phyloP scores from a whole-genome alignment of 2,113 vertebrate species.

The Pipa parva region DNA sequence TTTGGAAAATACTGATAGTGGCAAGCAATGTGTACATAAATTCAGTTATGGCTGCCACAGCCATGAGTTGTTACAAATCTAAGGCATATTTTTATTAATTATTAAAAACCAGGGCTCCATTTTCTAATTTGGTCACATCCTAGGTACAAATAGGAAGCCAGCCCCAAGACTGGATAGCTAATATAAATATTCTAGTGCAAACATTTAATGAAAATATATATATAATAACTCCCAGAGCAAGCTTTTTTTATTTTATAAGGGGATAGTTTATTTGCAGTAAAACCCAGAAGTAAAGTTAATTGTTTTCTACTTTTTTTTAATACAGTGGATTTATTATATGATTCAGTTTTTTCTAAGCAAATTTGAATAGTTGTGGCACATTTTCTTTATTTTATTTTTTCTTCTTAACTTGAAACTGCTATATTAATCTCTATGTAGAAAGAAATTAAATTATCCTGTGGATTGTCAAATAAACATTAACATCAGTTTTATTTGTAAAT shows the following conservation, averaged over 20 bases:
- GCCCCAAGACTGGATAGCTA: constrained; percentile 55
- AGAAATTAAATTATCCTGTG: constrained; percentile 77
- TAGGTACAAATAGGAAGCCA: constrained; percentile 63
- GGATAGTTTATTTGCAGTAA: constrained; percentile 82
- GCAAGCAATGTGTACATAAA: background rate
- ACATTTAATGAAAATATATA: constrained; percentile 67
- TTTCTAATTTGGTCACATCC: constrained; percentile 70
- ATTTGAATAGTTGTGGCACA: constrained; percentile 72
- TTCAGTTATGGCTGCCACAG: background rate
- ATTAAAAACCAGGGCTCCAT: constrained; percentile 58
- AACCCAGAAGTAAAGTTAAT: constrained; percentile 81
- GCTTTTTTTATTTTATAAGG: constrained; percentile 83
- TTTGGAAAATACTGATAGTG: background rate
- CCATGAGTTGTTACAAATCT: background rate
- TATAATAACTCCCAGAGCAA: constrained; percentile 77
- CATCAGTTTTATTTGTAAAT: constrained; percentile 75
- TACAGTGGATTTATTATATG: constrained; percentile 83
- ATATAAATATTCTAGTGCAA: constrained; percentile 74
- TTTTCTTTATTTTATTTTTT: constrained; percentile 70
- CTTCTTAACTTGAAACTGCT: constrained; percentile 68
- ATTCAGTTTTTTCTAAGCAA: constrained; percentile 73
- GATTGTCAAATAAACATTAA: constrained; percentile 77
- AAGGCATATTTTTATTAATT: background rate
- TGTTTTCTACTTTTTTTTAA: constrained; percentile 76
- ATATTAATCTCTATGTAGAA: constrained; percentile 79